Percentiles rank a stretch among this genome's conserved stretches.
These are phyloP conservation scores for Styela clava DNA, from an alignment of 23 tunicate species.

Conservation along the genomic window DNA sequence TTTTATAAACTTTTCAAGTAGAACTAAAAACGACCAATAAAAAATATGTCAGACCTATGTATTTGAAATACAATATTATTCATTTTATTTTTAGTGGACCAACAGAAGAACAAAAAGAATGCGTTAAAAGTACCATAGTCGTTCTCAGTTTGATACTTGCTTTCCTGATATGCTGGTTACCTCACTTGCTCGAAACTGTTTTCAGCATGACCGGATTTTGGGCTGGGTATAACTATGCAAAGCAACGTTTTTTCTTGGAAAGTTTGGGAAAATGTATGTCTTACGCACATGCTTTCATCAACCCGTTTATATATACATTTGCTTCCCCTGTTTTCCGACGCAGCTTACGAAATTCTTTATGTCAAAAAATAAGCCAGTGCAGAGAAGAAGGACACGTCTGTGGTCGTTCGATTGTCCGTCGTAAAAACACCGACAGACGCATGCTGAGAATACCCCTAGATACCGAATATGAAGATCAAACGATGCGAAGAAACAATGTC, in stretches of 20 bases:
- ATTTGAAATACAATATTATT: too few relatives aligned
- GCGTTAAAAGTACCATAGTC: conserved; percentile 54
- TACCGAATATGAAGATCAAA: background rate
- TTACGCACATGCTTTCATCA: conserved; percentile 73
- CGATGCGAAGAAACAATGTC: background rate
- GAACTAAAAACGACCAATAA: too few relatives aligned
- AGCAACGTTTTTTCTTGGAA: conserved; percentile 16
- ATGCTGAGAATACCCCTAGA: background rate
- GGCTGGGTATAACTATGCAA: background rate
- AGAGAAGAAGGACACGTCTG: background rate
- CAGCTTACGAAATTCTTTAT: conserved; percentile 27
- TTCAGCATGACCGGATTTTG: conserved; percentile 29
- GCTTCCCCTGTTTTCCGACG: conserved; percentile 73
- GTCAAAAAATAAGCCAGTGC: conserved; percentile 1
- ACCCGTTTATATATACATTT: conserved; percentile 82
- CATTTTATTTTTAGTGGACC: conserved; percentile 4
- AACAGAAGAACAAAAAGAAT: conserved; percentile 39
- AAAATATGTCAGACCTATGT: too few relatives aligned
- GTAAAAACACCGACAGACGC: background rate
- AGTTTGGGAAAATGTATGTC: conserved; percentile 47
- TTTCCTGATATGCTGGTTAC: conserved; percentile 80
- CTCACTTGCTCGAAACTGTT: conserved; percentile 48
- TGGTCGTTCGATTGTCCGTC: background rate
- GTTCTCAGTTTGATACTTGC: conserved; percentile 55
- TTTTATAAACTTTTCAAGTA: too few relatives aligned